A percentile compares a stretch with the other conserved stretches of the same genome.
Evolutionary conservation across 2,797 vertebrate species (phyloP).

Genomic region (Sebastiscus albofasciatus): DNA sequence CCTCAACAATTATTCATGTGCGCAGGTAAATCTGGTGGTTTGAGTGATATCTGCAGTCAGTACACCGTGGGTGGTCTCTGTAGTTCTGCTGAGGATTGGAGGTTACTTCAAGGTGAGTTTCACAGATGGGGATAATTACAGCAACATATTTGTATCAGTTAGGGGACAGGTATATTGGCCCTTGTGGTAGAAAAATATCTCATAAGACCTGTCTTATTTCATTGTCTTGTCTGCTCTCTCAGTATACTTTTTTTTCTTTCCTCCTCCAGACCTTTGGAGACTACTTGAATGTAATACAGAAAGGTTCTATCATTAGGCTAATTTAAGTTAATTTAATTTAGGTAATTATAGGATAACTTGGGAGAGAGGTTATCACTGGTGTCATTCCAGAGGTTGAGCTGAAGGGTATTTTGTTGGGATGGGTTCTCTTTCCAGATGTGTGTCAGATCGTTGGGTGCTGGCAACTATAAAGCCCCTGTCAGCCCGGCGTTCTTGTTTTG

Average conservation of each 20-base stretch:
- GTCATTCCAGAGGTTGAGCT: slow-evolving; percentile 59
- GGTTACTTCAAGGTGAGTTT: slow-evolving; percentile 59
- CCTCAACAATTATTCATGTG: slow-evolving; percentile 37
- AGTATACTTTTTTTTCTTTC: not conserved
- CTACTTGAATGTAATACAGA: slow-evolving; percentile 38
- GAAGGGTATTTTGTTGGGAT: slow-evolving; percentile 56
- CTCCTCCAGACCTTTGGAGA: slow-evolving; percentile 26
- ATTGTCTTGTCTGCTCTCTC: slow-evolving; percentile 4
- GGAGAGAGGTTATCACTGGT: slow-evolving; percentile 54
- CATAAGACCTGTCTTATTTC: not conserved
- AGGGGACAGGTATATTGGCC: not conserved
- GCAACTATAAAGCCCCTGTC: slow-evolving; percentile 28
- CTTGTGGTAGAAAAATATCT: not conserved
- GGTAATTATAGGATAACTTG: slow-evolving; percentile 60
- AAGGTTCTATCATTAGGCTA: slow-evolving; percentile 45
- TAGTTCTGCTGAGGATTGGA: slow-evolving; percentile 28
- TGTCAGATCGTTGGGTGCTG: slow-evolving; percentile 41
- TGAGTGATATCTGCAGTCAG: slow-evolving; percentile 19
- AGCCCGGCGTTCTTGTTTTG: not conserved
- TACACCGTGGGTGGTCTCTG: slow-evolving; percentile 8
- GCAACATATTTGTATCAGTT: slow-evolving; percentile 32
- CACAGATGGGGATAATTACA: slow-evolving; percentile 20
- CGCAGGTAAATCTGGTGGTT: slow-evolving; percentile 30
- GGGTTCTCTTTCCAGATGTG: slow-evolving; percentile 42
- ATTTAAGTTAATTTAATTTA: slow-evolving; percentile 30